These are phyloP conservation scores for Eupithecia exiguata DNA, from an alignment of 2,888 invertebrate species.

Conservation along the genomic window DNA sequence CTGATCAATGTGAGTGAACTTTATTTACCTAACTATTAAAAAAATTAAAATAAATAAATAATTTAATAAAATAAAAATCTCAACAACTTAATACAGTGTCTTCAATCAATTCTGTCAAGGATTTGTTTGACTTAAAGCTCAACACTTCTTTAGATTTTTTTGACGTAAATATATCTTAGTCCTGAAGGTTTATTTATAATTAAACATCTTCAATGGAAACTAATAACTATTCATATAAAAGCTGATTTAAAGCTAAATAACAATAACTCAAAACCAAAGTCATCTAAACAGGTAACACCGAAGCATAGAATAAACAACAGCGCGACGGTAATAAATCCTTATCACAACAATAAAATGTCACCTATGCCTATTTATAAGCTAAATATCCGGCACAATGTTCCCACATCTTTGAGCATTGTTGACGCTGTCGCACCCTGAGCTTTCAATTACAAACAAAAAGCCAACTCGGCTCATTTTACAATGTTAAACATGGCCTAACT, in stretches of 20 bases:
- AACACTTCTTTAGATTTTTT: too few species aligned
- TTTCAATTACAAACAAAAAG: constrained; percentile 72
- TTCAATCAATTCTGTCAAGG: background rate
- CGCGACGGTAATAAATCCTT: constrained; percentile 46
- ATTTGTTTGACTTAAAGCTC: background rate
- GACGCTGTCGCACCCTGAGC: constrained; percentile 50
- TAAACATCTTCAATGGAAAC: background rate
- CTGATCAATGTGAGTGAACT: background rate
- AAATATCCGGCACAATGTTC: constrained; percentile 64
- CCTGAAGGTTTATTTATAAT: background rate
- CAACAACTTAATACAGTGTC: background rate
- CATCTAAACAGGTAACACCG: constrained; percentile 10
- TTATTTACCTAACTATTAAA: background rate
- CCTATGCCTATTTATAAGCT: constrained; percentile 61
- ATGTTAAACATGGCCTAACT: constrained; percentile 72
- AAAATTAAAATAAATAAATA: too few species aligned
- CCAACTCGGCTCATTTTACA: constrained; percentile 60
- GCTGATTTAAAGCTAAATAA: constrained; percentile 10
- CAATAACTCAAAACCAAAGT: constrained; percentile 17
- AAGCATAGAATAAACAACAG: constrained; percentile 31
- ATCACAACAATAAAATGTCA: constrained; percentile 54
- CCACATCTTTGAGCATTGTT: constrained; percentile 51
- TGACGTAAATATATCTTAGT: background rate
- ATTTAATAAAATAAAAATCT: background rate
- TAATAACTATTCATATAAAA: background rate